phyloP scores from a whole-genome alignment of 1,140 invertebrate genomes.

The Melitaea cinxia region DNA sequence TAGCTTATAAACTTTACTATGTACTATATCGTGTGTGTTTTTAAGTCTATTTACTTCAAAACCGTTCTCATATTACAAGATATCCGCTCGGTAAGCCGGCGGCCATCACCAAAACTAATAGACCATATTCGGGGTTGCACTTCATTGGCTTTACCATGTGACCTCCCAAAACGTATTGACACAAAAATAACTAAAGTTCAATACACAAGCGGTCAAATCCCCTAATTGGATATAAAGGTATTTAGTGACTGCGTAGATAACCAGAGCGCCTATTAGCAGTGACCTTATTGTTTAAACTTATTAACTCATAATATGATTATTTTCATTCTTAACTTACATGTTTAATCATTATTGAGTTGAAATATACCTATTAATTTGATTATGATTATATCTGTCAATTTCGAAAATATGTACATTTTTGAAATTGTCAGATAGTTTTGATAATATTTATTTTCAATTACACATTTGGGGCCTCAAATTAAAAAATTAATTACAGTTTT shows the following conservation, averaged over 20 bases:
- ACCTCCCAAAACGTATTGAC: constrained; percentile 73
- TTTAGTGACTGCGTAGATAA: constrained; percentile 47
- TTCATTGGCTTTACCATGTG: constrained; percentile 75
- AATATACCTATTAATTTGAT: background rate
- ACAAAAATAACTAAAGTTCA: constrained; percentile 69
- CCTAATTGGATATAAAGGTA: constrained; percentile 65
- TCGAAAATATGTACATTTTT: no score
- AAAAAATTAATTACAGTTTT: no score
- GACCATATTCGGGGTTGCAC: constrained; percentile 74
- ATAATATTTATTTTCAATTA: no score
- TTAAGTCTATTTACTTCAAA: constrained; percentile 32
- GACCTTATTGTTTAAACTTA: constrained; percentile 35
- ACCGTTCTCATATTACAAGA: constrained; percentile 58
- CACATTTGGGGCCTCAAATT: no score
- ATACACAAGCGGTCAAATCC: constrained; percentile 67
- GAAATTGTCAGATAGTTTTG: no score
- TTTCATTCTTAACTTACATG: background rate
- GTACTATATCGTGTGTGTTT: constrained; percentile 15
- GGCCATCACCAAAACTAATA: constrained; percentile 71
- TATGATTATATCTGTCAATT: background rate
- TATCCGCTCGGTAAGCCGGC: constrained; percentile 66
- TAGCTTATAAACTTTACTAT: background rate
- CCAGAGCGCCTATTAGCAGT: constrained; percentile 15
- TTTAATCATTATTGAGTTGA: background rate
- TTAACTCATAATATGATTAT: constrained; percentile 31